Conservation (phyloP, 2,888 invertebrate species). For the Torymus tubicola region DNA sequence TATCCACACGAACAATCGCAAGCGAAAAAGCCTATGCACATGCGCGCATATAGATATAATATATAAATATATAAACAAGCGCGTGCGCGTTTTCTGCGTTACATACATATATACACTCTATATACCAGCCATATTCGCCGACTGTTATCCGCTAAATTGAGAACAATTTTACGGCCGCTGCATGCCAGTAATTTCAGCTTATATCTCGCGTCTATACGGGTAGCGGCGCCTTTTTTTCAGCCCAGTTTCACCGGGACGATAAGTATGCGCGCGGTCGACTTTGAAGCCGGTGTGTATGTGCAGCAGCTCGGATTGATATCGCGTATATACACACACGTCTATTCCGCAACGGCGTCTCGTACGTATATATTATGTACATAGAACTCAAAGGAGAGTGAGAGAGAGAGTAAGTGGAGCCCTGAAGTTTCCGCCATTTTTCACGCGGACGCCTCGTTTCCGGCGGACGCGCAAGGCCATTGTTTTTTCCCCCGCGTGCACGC, state of each 20-base stretch:
- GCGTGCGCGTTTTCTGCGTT: too few relatives aligned
- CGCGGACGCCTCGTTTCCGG: constrained; percentile 65
- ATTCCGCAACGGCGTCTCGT: neutral
- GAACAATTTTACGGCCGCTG: neutral
- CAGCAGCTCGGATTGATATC: constrained; percentile 8
- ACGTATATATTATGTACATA: neutral
- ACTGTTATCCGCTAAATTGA: neutral
- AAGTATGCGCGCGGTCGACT: too few relatives aligned
- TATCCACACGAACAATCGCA: too few relatives aligned
- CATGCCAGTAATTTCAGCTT: neutral
- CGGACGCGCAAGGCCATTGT: constrained; percentile 75
- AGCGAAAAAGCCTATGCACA: too few relatives aligned
- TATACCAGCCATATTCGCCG: neutral
- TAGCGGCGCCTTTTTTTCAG: neutral
- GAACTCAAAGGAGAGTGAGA: too few relatives aligned
- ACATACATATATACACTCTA: too few relatives aligned
- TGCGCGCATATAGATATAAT: too few relatives aligned
- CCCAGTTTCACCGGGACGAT: constrained; percentile 23
- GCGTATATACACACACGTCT: neutral
- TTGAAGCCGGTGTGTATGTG: neutral
- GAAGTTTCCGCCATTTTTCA: constrained; percentile 49
- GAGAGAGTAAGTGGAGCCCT: too few relatives aligned
- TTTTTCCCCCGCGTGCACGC: constrained; percentile 59
- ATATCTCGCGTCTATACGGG: neutral
- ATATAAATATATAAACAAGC: too few relatives aligned